phyloP scores from a whole-genome alignment of 2,113 vertebrate genomes.

The Planiliza haematocheilus region DNA sequence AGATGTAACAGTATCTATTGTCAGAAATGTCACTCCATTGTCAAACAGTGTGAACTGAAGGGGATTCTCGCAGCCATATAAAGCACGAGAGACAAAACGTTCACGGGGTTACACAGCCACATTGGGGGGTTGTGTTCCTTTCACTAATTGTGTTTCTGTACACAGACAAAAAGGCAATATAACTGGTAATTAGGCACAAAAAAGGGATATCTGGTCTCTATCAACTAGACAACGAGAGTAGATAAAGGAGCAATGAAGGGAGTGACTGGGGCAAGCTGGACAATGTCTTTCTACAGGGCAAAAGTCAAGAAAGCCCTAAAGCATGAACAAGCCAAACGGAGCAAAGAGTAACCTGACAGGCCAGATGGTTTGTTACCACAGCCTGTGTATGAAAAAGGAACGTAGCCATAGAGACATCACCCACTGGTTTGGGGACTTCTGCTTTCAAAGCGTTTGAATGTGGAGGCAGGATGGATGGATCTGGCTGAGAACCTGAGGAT shows the following conservation, averaged over 20 bases:
- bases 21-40: slow-evolving; percentile 64
- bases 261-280: slow-evolving; percentile 40
- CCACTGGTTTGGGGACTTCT: too few relatives aligned
- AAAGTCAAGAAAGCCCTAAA: slow-evolving; percentile 51
- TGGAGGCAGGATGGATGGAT: too few relatives aligned
- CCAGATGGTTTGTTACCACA: too few relatives aligned
- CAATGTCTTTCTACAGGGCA: slow-evolving; percentile 42
- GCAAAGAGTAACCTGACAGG: neutral
- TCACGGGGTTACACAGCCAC: slow-evolving; percentile 49
- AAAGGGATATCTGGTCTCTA: slow-evolving; percentile 29
- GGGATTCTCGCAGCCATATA: slow-evolving; percentile 48
- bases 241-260: neutral
- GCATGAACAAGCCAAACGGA: slow-evolving; percentile 8
- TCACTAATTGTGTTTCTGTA: slow-evolving; percentile 39
- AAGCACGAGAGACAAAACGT: slow-evolving; percentile 42
- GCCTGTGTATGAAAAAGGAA: too few relatives aligned
- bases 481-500: too few relatives aligned
- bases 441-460: too few relatives aligned
- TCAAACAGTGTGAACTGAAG: slow-evolving; percentile 45
- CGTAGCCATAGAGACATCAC: too few relatives aligned
- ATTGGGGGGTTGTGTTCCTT: slow-evolving; percentile 46
- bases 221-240: neutral
- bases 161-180: slow-evolving; percentile 49
- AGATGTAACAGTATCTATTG: slow-evolving; percentile 51
- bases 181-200: slow-evolving; percentile 42